Evolutionary conservation across 2,113 vertebrate genomes (phyloP), one percentile per base, ranked within the genome.

Genomic region (Sciurus niger): DNA sequence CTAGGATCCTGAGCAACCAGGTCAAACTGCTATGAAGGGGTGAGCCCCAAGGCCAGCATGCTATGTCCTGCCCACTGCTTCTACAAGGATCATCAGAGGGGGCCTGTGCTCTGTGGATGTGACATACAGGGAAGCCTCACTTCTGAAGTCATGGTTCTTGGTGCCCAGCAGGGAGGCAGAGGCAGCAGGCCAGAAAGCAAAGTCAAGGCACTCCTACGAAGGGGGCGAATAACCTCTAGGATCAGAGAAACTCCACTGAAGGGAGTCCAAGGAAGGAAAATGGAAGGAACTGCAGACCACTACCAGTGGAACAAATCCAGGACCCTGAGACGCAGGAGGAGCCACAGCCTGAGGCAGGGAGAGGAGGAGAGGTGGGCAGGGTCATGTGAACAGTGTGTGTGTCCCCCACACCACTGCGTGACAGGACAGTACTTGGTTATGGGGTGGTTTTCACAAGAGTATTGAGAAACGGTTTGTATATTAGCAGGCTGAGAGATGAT

Each of bases 341-440:
- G 17, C 46, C 30, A 4, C 1, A 0, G 60, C 1, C 4, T 3
- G 17, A 65, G 60, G 46, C 17, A 1, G 1, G 0, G 2, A 8
- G 34, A 40, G 4, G 8, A 13, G 6, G 1, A 20, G 24, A 40
- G 6, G 14, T 25, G 8, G 8, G 43, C 2, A 10, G 25, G 28
- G 22, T 4, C 7, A 0, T 0, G 0, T 0, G 16, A 48, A 13
- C 8, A 24, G 4, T 32, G 28, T 20, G 2, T 18, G 13, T 9
- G 30, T 22, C 43, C 25, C n/a, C 40, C 34, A 32, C 30, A 48
- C 20, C 30, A 9, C 30, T 25, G 6, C 0, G 0, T 32, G 14
- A 20, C n/a, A 28, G 58, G 70, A 22, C 28, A 20, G 40, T 20
- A 5, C 37, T 53, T n/a, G 8, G 14, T n/a, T 10, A 4, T 30